Base-by-base conservation (phyloP, 2,797 vertebrate species). In the Sebastes umbrosus region DNA sequence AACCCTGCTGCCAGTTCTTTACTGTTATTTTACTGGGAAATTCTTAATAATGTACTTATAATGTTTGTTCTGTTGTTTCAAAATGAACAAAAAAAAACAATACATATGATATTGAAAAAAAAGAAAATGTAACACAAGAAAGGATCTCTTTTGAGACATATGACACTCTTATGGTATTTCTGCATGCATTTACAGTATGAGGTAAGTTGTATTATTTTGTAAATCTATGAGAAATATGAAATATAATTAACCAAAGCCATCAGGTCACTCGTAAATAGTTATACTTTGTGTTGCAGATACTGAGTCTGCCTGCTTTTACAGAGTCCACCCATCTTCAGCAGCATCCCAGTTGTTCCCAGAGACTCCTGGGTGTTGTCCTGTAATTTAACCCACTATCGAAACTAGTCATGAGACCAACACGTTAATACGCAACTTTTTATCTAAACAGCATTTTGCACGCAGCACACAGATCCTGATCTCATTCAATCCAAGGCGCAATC, bases 401-500 rank as follows among this genome's bases (percentile, higher is more conserved):
- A 73, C 20, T 39, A 54, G 16, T 68, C 50, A 66, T 5, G 14
- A 65, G 22, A 52, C 11, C n/a, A 63, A 59, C 10, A 50, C 31
- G 20, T 67, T 16, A 43, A 69, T 55, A 52, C 27, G 24, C 29
- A n/a, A 73, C 39, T 69, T 79, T 50, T 50, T 39, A 50, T 82
- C 76, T 13, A 22, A 85, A 74, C 39, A 55, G 64, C n/a, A 9
- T 63, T 55, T 75, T 87, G 25, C 69, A 63, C 50, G 20, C 18
- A 20, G 70, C 9, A 70, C 14, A 70, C 14, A 55, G 31, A 76
- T 20, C 75, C 69, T 79, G 73, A 86, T 59, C 85, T 88, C 60
- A 83, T 75, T 89, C 65, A 84, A 73, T 80, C 73, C 52, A 75
- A 60, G 72, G 72, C 80, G 70, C 73, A 81, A 71, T 82, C 75